Base-by-base conservation (phyloP, 2,888 invertebrate genomes). In the Hetaerina titia region DNA sequence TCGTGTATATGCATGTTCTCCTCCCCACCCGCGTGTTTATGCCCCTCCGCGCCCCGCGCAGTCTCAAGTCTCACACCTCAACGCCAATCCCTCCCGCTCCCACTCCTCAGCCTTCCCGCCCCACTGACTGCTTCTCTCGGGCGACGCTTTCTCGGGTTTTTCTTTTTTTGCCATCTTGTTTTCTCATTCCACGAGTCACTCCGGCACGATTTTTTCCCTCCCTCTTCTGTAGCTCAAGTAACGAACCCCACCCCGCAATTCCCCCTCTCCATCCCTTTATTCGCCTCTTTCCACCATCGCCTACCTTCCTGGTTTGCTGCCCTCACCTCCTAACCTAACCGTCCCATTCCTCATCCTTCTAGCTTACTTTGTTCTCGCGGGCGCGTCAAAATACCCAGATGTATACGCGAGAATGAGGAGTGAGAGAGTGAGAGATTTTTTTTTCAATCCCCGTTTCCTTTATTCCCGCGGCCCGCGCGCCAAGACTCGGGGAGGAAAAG, bases 331-430 rank as follows among this genome's bases (percentile, higher is more conserved):
- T n/a, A 4, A 1, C 45, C 2, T 2, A 45, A 45, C 45, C 45
- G 8, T 8, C 45, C 17, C 88, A 19, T 11, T 45, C 45, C 45
- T 19, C 19, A 6, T 88, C 88, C 88, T 56, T 45, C 2, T 31
- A 45, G 56, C 60, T 63, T 31, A 25, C 63, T 90, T 90, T 90
- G n/a, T 56, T 60, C 31, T 31, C 90, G 63, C 64, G 19, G 22
- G 5, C 90, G 90, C 64, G 90, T 90, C 64, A 90, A 90, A 90
- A 90, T 45, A 90, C 64, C 90, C 31, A 90, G 90, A 63, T n/a
- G 31, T 25, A 60, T 90, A n/a, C 22, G 22, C 22, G 69, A 69
- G 90, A 90, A 60, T 63, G 25, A 7, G 63, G 69, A n/a, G n/a
- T n/a, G 69, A n/a, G 69, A n/a, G n/a, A 6, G 69, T 45, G 45